A percentile compares a stretch with the other conserved stretches of the same genome.
phyloP scores from a whole-genome alignment of 2,888 invertebrate genomes.

The Ectropis crepuscularia region DNA sequence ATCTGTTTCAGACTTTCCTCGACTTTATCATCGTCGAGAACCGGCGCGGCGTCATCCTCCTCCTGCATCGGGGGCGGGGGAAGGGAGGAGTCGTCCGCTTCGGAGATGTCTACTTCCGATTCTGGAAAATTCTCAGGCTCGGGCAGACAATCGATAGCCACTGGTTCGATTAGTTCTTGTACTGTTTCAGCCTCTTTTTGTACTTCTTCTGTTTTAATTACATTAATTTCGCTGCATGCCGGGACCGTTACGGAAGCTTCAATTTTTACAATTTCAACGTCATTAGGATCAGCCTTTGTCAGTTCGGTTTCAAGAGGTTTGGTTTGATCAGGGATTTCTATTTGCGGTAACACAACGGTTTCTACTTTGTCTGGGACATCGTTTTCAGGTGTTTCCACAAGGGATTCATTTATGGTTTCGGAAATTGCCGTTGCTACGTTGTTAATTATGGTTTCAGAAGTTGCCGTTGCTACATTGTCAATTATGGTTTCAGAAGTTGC shows the following conservation, averaged over 20 bases:
- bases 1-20: conserved; percentile 37
- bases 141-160: conserved; percentile 4
- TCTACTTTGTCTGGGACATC: conserved; percentile 2
- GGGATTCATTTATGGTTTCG: conserved; percentile 10
- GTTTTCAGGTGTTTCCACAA: background rate
- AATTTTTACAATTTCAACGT: conserved; percentile 17
- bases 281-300: conserved; percentile 15
- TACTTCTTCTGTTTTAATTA: conserved; percentile 9
- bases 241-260: conserved; percentile 12
- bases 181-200: conserved; percentile 15
- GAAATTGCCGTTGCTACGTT: background rate
- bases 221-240: conserved; percentile 1
- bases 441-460: conserved; percentile 1
- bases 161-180: conserved; percentile 9
- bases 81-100: conserved; percentile 52
- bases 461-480: conserved; percentile 2
- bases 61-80: conserved; percentile 57
- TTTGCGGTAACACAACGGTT: conserved; percentile 11
- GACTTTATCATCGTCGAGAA: conserved; percentile 42
- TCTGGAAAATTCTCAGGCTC: conserved; percentile 23
- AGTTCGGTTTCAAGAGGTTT: conserved; percentile 28
- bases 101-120: conserved; percentile 36
- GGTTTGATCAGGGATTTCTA: conserved; percentile 21
- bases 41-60: conserved; percentile 37
- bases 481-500: conserved; percentile 1